Base-by-base conservation (phyloP, 2,113 vertebrate genomes). In the Pongo abelii region DNA sequence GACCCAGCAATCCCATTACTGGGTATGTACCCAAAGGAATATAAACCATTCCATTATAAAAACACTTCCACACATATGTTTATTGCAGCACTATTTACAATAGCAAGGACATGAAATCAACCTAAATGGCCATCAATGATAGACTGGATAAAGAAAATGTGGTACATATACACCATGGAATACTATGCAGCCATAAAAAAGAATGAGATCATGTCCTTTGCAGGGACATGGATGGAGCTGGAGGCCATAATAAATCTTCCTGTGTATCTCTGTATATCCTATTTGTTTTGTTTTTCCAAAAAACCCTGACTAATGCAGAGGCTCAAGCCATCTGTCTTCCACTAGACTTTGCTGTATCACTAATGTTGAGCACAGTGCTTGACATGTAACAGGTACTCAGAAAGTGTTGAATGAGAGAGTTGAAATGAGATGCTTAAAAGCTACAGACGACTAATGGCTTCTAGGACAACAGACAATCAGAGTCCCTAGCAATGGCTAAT, bases 381-480 rank as follows among this genome's bases (percentile, higher is more conserved):
- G 35, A 81, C 9, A 8, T 0, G 0, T 17, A 35, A 20, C 16
- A 0, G 84, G 40, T 35, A 32, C 64, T 90, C 13, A 4, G 4
- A 57, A 93, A 55, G 52, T 23, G 95, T 61, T 84, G 80, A 95
- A 88, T 22, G 77, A 17, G 57, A 70, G 52, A 52, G 61, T 61
- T 75, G 46, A 94, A 94, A 81, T 32, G 46, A 88, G 0, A 35
- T 16, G 91, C 94, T 86, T 70, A 85, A 93, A 84, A 97, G 57
- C 22, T 67, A 38, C 40, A 70, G 57, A 85, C 83, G 48, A 86
- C 94, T 43, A 97, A 97, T 81, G 93, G 88, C 87, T 89, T 96
- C 72, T 67, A 57, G 79, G 40, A 59, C 84, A 81, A 75, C 88
- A 55, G 84, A 92, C 43, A 35, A 89, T 57, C 93, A 84, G 67